phyloP scores from a whole-genome alignment of 2,797 vertebrate genomes.

The Carduelis carduelis region DNA sequence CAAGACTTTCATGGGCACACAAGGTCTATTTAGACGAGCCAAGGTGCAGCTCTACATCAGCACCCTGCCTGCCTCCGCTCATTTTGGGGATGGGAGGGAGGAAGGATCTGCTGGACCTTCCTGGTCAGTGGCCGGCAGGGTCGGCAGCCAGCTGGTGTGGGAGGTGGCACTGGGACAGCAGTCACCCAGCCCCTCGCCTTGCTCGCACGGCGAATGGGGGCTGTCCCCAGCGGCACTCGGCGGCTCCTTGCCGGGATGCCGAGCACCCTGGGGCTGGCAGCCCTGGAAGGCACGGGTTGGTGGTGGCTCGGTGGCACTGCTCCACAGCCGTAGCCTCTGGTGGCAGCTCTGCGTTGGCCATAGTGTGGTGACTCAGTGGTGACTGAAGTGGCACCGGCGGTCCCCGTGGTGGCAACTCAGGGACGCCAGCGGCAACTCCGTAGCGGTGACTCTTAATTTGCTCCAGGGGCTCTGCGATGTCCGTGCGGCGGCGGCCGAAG shows the following conservation, averaged over 20 bases:
- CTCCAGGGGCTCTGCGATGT: no score
- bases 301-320: no score
- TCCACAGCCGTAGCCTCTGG: not conserved
- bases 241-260: not conserved
- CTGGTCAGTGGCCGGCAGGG: fast-evolving
- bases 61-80: not conserved
- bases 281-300: not conserved
- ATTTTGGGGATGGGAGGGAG: not conserved
- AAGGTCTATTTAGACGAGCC: not conserved
- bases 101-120: not conserved
- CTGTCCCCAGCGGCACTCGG: not conserved
- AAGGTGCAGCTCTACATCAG: not conserved
- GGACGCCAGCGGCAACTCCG: not conserved
- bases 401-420: not conserved
- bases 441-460: not conserved
- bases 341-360: not conserved
- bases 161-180: not conserved
- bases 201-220: fast-evolving
- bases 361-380: fast-evolving
- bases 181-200: no score
- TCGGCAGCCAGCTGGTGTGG: not conserved
- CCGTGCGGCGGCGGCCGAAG: not conserved
- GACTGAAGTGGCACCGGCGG: not conserved
- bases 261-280: not conserved
- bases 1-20: not conserved